Evolutionary conservation across 2,797 vertebrate genomes (phyloP).

Genomic region (Gadopsis bispinosus): DNA sequence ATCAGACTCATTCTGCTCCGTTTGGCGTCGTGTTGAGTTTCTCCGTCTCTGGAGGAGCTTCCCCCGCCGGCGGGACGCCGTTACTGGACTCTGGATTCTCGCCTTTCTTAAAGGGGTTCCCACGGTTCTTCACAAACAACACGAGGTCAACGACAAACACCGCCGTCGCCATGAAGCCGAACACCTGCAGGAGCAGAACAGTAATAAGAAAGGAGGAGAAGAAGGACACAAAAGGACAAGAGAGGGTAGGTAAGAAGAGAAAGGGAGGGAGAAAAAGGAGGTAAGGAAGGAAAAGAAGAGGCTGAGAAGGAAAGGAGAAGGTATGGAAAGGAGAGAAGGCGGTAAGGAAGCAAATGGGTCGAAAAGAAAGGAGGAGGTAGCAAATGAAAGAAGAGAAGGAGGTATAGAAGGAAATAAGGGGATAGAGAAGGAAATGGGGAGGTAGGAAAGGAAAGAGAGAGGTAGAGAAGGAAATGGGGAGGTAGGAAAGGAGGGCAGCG

Average conservation of each 20-base stretch:
- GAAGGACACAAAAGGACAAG: neutral
- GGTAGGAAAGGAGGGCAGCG: neutral
- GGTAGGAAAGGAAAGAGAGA: neutral
- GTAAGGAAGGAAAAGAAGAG: neutral
- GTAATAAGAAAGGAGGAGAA: neutral
- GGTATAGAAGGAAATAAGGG: neutral
- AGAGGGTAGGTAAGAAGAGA: too few species aligned
- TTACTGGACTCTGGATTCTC: neutral
- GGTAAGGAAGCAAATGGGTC: too few species aligned
- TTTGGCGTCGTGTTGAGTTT: constrained; percentile 26
- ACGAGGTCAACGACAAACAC: constrained; percentile 75
- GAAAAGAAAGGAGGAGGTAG: too few species aligned
- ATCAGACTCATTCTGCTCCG: neutral
- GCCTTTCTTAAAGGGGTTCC: constrained; percentile 33
- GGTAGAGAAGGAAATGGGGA: neutral
- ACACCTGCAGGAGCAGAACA: constrained; percentile 76
- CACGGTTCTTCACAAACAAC: neutral
- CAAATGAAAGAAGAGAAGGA: neutral
- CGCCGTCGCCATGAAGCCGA: constrained; percentile 85
- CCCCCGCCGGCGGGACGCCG: fast-evolving
- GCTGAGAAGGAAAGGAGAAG: neutral
- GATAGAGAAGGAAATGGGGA: too few species aligned
- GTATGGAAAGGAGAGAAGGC: too few species aligned
- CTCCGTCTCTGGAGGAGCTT: constrained; percentile 38
- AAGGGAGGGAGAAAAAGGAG: too few species aligned